Percentiles rank a stretch among this genome's conserved stretches.
Evolutionary conservation across 2,888 invertebrate species (phyloP).

Genomic region (Crematogaster levior): DNA sequence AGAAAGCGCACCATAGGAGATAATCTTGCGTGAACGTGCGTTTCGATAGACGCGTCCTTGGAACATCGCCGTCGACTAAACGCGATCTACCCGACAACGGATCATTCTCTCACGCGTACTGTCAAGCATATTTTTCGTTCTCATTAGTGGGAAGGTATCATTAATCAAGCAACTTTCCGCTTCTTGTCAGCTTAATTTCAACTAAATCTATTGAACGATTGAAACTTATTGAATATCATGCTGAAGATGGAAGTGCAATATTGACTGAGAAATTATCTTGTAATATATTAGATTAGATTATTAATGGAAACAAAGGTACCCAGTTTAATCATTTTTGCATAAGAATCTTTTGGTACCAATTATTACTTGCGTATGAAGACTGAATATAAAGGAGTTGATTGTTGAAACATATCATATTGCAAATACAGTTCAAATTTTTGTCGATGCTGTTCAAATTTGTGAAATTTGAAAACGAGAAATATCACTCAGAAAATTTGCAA

Average conservation of each 20-base stretch:
- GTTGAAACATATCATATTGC: background rate
- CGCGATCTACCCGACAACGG: conserved; percentile 20
- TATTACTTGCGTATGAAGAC: background rate
- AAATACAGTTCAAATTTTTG: conserved; percentile 1
- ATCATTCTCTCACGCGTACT: background rate
- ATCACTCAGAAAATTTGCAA: background rate
- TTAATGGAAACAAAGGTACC: background rate
- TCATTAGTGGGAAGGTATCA: conserved; percentile 28
- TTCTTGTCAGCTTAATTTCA: conserved; percentile 20
- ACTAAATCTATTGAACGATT: conserved; percentile 35
- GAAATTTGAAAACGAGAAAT: background rate
- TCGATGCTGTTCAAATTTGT: background rate
- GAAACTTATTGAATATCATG: conserved; percentile 16
- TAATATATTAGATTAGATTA: background rate
- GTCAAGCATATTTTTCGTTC: conserved; percentile 45
- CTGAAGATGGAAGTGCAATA: background rate
- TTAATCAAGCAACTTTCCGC: conserved; percentile 30
- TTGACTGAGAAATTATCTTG: background rate
- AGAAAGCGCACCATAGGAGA: conserved; percentile 32
- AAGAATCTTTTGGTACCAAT: background rate
- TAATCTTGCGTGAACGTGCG: conserved; percentile 57
- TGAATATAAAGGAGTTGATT: background rate
- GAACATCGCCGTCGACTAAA: conserved; percentile 40
- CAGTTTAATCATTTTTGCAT: background rate
- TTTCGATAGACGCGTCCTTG: conserved; percentile 59